These are phyloP conservation scores for Probosciger aterrimus DNA, from an alignment of 2,113 vertebrate genomes.

Conservation along the genomic window DNA sequence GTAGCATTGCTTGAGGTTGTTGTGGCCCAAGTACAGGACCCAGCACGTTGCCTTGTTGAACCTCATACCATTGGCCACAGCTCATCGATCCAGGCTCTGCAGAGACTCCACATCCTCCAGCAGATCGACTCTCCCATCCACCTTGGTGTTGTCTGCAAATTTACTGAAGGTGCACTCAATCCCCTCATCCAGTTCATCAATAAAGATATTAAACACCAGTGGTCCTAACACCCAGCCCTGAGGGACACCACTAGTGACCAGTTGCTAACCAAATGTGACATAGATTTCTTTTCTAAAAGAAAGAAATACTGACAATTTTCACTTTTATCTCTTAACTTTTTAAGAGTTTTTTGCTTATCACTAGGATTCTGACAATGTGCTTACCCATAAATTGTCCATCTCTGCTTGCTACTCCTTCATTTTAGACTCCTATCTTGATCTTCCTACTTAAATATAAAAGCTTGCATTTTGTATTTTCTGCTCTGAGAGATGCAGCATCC, in stretches of 20 bases:
- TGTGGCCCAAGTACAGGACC: neutral
- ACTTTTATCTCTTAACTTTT: neutral
- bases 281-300: neutral
- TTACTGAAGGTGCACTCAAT: neutral
- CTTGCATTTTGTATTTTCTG: neutral
- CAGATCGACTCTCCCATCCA: neutral
- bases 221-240: neutral
- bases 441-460: neutral
- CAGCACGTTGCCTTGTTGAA: neutral
- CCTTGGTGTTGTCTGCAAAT: neutral
- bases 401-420: neutral
- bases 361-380: neutral
- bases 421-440: neutral
- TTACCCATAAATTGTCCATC: neutral
- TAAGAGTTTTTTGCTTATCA: neutral
- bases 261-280: neutral
- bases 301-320: neutral
- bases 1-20: neutral
- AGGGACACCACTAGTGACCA: neutral
- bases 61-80: neutral
- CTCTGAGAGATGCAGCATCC: neutral
- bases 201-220: neutral
- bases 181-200: neutral
- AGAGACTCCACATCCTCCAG: neutral
- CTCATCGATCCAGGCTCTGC: neutral